These are phyloP conservation scores for Propsilocerus akamusi DNA, from an alignment of 1,140 invertebrate species.

Conservation along the genomic window DNA sequence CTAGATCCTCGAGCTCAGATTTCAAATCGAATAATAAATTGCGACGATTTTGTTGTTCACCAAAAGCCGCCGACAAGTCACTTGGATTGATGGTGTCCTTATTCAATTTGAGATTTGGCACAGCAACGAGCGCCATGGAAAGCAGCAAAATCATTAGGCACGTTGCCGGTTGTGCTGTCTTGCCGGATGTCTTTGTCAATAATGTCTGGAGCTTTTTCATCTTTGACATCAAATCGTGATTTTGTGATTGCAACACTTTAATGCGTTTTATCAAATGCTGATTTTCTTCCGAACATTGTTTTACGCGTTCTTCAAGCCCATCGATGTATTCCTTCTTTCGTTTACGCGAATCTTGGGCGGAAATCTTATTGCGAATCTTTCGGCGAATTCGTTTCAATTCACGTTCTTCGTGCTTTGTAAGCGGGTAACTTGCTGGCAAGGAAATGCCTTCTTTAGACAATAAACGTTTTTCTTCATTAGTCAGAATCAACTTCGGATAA, in stretches of 20 bases:
- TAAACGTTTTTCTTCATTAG: constrained; percentile 65
- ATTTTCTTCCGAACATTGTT: constrained; percentile 72
- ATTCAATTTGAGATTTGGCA: constrained; percentile 37
- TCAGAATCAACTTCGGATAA: constrained; percentile 39
- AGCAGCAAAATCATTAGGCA: constrained; percentile 68
- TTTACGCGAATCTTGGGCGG: constrained; percentile 81
- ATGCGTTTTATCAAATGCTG: constrained; percentile 59
- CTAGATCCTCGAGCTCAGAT: constrained; percentile 24
- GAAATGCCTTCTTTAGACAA: constrained; percentile 66
- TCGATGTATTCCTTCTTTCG: constrained; percentile 89
- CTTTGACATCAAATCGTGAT: constrained; percentile 52
- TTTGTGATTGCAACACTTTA: constrained; percentile 57
- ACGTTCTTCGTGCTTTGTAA: constrained; percentile 76
- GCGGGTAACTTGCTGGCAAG: constrained; percentile 61
- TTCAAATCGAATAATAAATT: constrained; percentile 37
- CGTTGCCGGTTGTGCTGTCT: constrained; percentile 57
- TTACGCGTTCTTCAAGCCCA: constrained; percentile 73
- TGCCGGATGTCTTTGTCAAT: constrained; percentile 13
- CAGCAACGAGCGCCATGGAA: constrained; percentile 54
- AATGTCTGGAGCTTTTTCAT: constrained; percentile 33
- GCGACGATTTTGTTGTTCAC: constrained; percentile 26
- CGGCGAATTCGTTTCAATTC: constrained; percentile 74
- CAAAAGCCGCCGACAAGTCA: constrained; percentile 26
- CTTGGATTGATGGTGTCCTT: constrained; percentile 17
- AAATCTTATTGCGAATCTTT: constrained; percentile 90